Evolutionary conservation across 2,113 vertebrate species (phyloP), one percentile per base, ranked within the genome.

Genomic region (Scomber colias): DNA sequence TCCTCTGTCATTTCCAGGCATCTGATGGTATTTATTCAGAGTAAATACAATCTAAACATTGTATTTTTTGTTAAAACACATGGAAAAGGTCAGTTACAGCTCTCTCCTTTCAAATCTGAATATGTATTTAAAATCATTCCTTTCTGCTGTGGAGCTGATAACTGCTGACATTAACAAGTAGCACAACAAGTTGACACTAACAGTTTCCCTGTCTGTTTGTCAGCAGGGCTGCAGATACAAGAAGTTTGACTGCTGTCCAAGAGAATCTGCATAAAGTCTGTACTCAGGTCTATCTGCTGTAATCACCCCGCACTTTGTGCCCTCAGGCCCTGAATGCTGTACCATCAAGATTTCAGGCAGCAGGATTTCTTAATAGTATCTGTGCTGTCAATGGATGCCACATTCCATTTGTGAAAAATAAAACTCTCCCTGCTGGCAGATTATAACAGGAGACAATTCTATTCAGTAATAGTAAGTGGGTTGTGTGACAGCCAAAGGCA

Each of bases 401-500:
- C 24, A 73, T 53, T 65, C 55, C 63, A 77, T 71, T 21, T 61
- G 79, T 73, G 59, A 77, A 76, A 84, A 77, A 21, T 21, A 84
- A 85, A 69, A 40, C 8, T 27, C 24, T 27, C 31, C 46, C 62
- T 63, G 56, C 17, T 50, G 50, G 27, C 74, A 75, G 7, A 54
- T 16, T 14, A 17, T 76, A 79, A 85, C 56, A 61, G 45, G 66
- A 77, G 61, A 74, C 73, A 73, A 57, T 81, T 81, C 44, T 70
- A 48, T 71, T 67, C 51, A 71, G 44, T 86, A 53, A 72, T 50
- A 75, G 21, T 71, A 64, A 64, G 27, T 31, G 55, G 80, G 71
- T 56, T 76, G 46, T 79, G 67, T 83, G 71, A 83, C 71, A 72
- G 80, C 72, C 76, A 77, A 72, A 80, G 68, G 62, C 72, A 66